These are phyloP conservation scores for Oryctes rhinoceros DNA, from an alignment of 1,140 invertebrate species.

Conservation along the genomic window DNA sequence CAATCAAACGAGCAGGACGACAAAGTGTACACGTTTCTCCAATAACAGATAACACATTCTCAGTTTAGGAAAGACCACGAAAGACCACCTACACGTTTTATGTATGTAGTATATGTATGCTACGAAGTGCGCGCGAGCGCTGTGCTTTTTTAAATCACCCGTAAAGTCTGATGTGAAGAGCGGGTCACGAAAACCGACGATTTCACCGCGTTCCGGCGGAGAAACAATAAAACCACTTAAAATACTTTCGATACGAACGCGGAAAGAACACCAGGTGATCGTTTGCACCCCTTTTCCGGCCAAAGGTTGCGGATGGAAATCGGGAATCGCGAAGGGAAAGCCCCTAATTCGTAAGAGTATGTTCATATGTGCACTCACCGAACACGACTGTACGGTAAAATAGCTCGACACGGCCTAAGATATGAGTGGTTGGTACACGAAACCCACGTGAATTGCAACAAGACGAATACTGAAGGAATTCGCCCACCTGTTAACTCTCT, in stretches of 20 bases:
- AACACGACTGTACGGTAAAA: conserved; percentile 46
- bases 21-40: conserved; percentile 30
- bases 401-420: conserved; percentile 45
- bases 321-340: conserved; percentile 20
- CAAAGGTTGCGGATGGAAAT: conserved; percentile 35
- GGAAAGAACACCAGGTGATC: conserved; percentile 36
- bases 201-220: conserved; percentile 40
- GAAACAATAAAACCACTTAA: conserved; percentile 45
- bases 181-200: conserved; percentile 38
- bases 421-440: conserved; percentile 50
- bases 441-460: conserved; percentile 52
- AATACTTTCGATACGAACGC: conserved; percentile 38
- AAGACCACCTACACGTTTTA: conserved; percentile 32
- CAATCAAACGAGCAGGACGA: conserved; percentile 33
- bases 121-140: neutral
- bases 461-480: conserved; percentile 50
- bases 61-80: neutral
- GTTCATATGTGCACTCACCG: conserved; percentile 47
- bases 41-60: conserved; percentile 36
- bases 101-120: neutral
- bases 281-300: conserved; percentile 34
- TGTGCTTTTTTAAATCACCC: conserved; percentile 35
- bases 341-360: conserved; percentile 41
- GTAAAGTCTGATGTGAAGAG: conserved; percentile 20
- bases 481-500: conserved; percentile 52